These are phyloP conservation scores for Diceros bicornis DNA, from an alignment of 2,797 vertebrate species.

Conservation along the genomic window DNA sequence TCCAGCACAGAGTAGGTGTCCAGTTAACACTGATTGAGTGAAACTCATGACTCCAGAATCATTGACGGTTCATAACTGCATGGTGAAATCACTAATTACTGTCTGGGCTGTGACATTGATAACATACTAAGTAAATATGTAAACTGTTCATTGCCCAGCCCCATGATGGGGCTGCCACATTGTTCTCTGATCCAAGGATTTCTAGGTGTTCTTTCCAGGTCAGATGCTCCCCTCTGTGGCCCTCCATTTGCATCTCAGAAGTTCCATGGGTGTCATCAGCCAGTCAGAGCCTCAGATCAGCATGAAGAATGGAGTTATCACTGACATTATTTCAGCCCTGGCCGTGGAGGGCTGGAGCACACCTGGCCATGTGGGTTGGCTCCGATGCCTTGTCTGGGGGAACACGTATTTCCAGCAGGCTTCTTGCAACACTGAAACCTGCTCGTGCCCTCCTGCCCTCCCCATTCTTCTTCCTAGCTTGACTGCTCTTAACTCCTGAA, in stretches of 20 bases:
- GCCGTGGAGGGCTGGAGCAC: no score
- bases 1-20: not conserved
- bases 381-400: not conserved
- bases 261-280: not conserved
- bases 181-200: not conserved
- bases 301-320: not conserved
- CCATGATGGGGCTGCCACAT: accelerated
- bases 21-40: accelerated
- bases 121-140: not conserved
- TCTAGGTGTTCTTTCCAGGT: not conserved
- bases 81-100: not conserved
- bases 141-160: not conserved
- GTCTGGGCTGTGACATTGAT: not conserved
- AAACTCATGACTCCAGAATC: not conserved
- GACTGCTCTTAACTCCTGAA: not conserved
- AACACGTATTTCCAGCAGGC: not conserved
- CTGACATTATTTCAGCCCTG: not conserved
- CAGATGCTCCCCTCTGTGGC: not conserved
- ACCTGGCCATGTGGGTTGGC: accelerated
- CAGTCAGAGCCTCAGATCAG: not conserved
- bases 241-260: not conserved
- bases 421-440: not conserved
- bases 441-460: not conserved
- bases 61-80: accelerated
- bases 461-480: not conserved